Base-by-base conservation (phyloP, 2,797 vertebrate species). In the Taenioides sp. region DNA sequence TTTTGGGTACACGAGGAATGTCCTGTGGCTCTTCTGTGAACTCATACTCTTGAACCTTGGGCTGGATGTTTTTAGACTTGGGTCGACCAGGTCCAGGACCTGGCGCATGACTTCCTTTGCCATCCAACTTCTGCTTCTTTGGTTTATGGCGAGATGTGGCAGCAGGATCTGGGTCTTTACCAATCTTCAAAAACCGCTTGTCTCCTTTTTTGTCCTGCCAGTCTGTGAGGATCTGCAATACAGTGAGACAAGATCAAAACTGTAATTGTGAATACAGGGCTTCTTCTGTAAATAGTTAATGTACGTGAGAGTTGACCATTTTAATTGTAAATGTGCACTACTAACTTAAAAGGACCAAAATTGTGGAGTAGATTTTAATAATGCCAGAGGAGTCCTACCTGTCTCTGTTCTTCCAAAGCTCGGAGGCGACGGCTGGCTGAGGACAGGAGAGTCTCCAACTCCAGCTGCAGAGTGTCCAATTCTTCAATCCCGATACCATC, bases 181-280 rank as follows among this genome's bases (percentile, higher is more conserved):
- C 95, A 76, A 95, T 77, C 86, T 98, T 99, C 76, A 98, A 81
- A 75, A 98, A 96, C 17, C 97, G 94, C 65, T 98, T 95, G 75
- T 99, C 98, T 0, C 97, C 98, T 81, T 99, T 99, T 89, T 99
- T 98, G 90, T 99, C 98, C 81, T 99, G 98, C 98, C 98, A 99
- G 79, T 99, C 98, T 1, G 97, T 99, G 67, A 99, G 94, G 84
- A 99, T 99, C 97, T 99, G 89, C 70, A 84, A 89, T 0, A 73
- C 18, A 71, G 7, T 6, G 65, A 23, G 55, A 57, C 16, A 59
- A 18, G 2, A 22, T 25, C 18, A 25, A 49, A 17, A 22, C 11
- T 2, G 6, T 23, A 16, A 14, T 43, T 34, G 20, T 62, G 31
- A 37, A 20, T 31, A 64, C n/a, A 14, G 11, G 11, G 61, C 18